Base-by-base conservation (phyloP, 1,140 invertebrate genomes). In the Lordiphosa collinella region DNA sequence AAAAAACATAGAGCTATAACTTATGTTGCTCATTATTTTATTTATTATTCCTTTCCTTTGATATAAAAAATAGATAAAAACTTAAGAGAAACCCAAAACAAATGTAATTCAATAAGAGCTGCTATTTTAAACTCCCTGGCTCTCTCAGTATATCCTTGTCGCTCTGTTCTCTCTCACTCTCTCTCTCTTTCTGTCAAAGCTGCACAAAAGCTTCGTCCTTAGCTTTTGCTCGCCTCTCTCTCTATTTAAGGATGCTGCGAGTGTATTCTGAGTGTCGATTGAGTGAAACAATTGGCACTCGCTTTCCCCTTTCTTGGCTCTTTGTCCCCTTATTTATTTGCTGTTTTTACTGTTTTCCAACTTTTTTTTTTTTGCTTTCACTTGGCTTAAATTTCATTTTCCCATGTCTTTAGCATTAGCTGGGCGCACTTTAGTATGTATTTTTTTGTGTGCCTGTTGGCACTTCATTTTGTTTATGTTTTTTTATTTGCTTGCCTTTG, bases 281-380 rank as follows among this genome's bases (percentile, higher is more conserved):
- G 76, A 80, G 71, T 80, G 51, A 75, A 75, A 61, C 55, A 48
- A 8, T 61, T 67, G 65, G 58, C 71, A 76, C 76, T 80, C 71
- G 56, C 71, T 80, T 60, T 75, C 50, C 51, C 52, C 53, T 37
- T 22, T 16, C 12, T 9, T 37, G 22, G n/a, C 37, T 55, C 43
- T 29, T 13, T 4, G 8, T 11, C 13, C 31, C 32, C 13, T 29
- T 13, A 7, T 40, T 63, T 14, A 18, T 29, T 25, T 29, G 10
- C 31, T 25, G 48, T 40, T 32, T 70, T 41, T 16, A 37, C 40
- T 57, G 57, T 63, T 57, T 49, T 44, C 41, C 3, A 3, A 3
- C 3, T 16, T 16, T 3, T 48, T 40, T 35, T 70, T 41, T 14
- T 43, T 48, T 57, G 57, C 70, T 62, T 49, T 46, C 41, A 52